phyloP scores from a whole-genome alignment of 2,888 invertebrate species.

The Pelosia muscerda region DNA sequence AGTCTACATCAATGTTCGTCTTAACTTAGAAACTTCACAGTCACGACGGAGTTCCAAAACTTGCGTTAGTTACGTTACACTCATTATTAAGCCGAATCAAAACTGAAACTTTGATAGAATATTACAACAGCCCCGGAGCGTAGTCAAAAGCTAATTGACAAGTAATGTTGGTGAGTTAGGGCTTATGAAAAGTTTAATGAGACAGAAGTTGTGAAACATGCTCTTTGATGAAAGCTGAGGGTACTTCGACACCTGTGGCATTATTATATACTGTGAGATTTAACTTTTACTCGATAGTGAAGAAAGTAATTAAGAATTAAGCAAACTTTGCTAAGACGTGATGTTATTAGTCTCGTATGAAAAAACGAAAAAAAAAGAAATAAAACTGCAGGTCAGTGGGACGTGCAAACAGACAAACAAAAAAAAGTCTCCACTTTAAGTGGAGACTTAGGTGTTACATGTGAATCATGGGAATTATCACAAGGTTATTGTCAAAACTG shows the following conservation, averaged over 20 bases:
- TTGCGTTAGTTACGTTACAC: slow-evolving; percentile 44
- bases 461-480: too few relatives aligned
- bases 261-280: background rate
- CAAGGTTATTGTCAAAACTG: too few relatives aligned
- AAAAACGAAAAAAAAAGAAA: too few relatives aligned
- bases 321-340: background rate
- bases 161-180: slow-evolving; percentile 31
- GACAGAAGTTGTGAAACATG: slow-evolving; percentile 3
- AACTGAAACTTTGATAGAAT: slow-evolving; percentile 45
- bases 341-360: too few relatives aligned
- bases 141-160: slow-evolving; percentile 34
- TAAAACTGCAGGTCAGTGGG: too few relatives aligned
- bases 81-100: slow-evolving; percentile 50
- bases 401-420: too few relatives aligned
- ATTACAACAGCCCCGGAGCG: slow-evolving; percentile 32
- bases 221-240: slow-evolving; percentile 9
- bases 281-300: background rate
- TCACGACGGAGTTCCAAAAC: slow-evolving; percentile 32
- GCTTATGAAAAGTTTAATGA: slow-evolving; percentile 23
- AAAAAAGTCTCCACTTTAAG: too few relatives aligned
- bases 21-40: slow-evolving; percentile 43
- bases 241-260: background rate
- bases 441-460: too few relatives aligned
- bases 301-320: background rate
- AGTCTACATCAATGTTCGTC: slow-evolving; percentile 5